Evolutionary conservation across 1,140 invertebrate genomes (phyloP).

Genomic region (Trichogramma pretiosum): DNA sequence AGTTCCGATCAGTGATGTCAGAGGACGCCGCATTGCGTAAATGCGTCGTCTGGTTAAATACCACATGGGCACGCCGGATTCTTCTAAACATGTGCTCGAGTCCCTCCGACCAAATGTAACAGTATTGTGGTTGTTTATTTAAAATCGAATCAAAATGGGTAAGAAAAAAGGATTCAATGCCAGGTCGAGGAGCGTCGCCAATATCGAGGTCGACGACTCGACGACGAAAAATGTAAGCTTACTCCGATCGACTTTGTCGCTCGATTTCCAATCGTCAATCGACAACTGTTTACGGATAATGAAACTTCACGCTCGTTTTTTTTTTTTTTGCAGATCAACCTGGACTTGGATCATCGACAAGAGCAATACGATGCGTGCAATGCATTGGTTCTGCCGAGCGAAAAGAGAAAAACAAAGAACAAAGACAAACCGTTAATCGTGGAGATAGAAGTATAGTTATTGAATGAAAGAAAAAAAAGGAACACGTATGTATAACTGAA

Average conservation of each 20-base stretch:
- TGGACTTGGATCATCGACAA: constrained; percentile 54
- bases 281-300: background rate
- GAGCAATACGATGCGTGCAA: constrained; percentile 67
- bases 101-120: too few species aligned
- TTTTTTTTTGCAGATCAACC: constrained; percentile 53
- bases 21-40: too few species aligned
- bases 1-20: too few species aligned
- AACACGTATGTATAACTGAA: constrained; percentile 70
- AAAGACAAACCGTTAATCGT: constrained; percentile 47
- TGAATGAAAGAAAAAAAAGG: constrained; percentile 80
- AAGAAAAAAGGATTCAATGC: constrained; percentile 63
- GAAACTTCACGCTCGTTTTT: too few species aligned
- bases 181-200: constrained; percentile 60
- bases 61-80: too few species aligned
- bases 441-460: constrained; percentile 76
- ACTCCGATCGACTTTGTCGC: background rate
- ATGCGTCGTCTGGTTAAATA: too few species aligned
- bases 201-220: constrained; percentile 62
- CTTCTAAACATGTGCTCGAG: too few species aligned
- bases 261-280: background rate
- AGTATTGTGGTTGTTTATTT: too few species aligned
- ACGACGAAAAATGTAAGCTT: constrained; percentile 56
- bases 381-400: constrained; percentile 67
- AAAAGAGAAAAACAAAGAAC: constrained; percentile 73
- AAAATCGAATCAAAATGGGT: too few species aligned